Percentiles rank a stretch among this genome's conserved stretches.
These are phyloP conservation scores for Oncorhynchus nerka DNA, from an alignment of 2,113 vertebrate species.

Conservation along the genomic window DNA sequence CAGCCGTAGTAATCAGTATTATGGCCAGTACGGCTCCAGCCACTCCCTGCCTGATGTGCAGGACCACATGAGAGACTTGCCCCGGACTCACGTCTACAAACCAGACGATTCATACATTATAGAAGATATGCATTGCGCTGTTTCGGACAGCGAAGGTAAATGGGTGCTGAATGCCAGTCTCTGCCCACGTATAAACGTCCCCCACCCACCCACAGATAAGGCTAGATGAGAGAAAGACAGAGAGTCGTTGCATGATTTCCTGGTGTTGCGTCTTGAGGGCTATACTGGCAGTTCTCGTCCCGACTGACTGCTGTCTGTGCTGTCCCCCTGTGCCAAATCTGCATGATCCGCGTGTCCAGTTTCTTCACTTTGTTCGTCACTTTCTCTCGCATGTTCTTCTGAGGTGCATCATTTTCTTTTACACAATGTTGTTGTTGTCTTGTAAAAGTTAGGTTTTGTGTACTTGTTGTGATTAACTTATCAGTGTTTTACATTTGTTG, in stretches of 20 bases:
- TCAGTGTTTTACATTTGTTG: conserved; percentile 10
- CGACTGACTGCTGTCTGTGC: conserved; percentile 70
- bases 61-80: conserved; percentile 91
- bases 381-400: conserved; percentile 52
- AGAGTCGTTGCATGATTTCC: conserved; percentile 75
- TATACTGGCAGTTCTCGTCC: conserved; percentile 64
- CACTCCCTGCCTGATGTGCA: conserved; percentile 98
- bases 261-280: conserved; percentile 66
- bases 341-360: too few relatives aligned
- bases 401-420: conserved; percentile 51
- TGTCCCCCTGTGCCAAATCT: conserved; percentile 7
- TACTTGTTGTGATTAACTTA: conserved; percentile 26
- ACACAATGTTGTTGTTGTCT: conserved; percentile 36
- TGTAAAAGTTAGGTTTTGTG: conserved; percentile 18
- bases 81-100: conserved; percentile 91
- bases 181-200: conserved; percentile 71
- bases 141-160: conserved; percentile 99
- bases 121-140: conserved; percentile 97
- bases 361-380: background rate
- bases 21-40: conserved; percentile 92
- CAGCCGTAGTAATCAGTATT: conserved; percentile 73
- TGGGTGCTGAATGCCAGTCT: conserved; percentile 78
- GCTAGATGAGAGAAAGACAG: conserved; percentile 51
- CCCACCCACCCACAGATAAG: conserved; percentile 70
- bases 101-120: conserved; percentile 95